Base-by-base conservation (phyloP, 2,797 vertebrate species). In the Erpetoichthys calabaricus region DNA sequence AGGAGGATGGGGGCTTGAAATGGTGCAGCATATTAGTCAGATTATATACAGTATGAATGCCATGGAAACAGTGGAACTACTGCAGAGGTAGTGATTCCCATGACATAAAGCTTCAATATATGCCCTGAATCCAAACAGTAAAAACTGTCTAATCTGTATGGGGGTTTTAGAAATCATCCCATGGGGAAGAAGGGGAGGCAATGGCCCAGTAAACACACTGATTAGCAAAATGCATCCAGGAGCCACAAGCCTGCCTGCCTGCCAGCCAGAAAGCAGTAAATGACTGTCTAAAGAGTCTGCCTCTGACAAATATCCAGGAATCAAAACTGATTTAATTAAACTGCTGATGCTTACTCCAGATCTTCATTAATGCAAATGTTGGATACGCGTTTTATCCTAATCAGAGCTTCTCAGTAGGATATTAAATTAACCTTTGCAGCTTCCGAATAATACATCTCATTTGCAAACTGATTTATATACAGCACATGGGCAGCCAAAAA, bases 391-490 rank as follows among this genome's bases (percentile, higher is more conserved):
- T 41, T 41, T 41, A 46, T 42, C 6, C 41, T 3, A 50, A 57
- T 57, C 51, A 57, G 44, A 44, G 57, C 57, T 61, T 51, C 60
- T 62, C 57, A 64, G 53, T 6, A 9, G 47, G 6, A 58, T 56
- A 65, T 67, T 59, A 66, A 66, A 73, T 72, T 62, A 76, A 73
- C 69, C 70, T 70, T 66, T 67, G 49, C 68, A 63, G 55, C 45
- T 61, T 54, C 45, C 47, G 60, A 44, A 60, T 53, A 57, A 67
- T 66, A 70, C 56, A 68, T 55, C 8, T 59, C 47, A 57, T 69
- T 61, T 66, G 69, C 55, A 50, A 47, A 55, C 57, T 67, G 64
- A 74, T 72, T 70, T 66, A 74, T 70, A 64, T 7, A 49, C 47
- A 49, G 47, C 47, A n/a, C 47, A 49, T 49, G 7, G 47, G 47